Base-by-base conservation (phyloP, 2,888 invertebrate species). In the Metalampra italica region DNA sequence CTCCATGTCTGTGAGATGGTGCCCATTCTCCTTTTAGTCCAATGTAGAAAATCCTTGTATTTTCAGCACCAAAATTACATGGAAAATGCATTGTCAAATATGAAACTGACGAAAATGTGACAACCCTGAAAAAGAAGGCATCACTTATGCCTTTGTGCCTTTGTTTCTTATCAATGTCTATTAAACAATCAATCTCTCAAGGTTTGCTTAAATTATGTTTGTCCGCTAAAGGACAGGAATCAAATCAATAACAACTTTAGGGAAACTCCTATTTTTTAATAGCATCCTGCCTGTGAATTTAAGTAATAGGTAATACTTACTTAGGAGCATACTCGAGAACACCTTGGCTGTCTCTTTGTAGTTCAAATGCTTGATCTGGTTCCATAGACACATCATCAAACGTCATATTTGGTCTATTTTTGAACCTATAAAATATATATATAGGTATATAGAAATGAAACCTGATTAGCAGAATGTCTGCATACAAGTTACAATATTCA, bases 11-110 rank as follows among this genome's bases (percentile, higher is more conserved):
- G 68, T 95, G 95, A 0, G 93, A 94, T 71, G 94, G 93, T 9
- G 92, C 91, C 90, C 95, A 99, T 87, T 99, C 98, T 15, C 99
- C 99, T 75, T 94, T 94, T 39, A 99, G 90, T 9, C 98, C 99
- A 71, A 99, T 98, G 75, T 99, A 99, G 75, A 95, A 96, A 54
- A 98, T 93, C 70, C 92, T 93, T 1, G 97, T 96, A 45, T 85
- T 92, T n/a, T 96, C 96, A 13, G 91, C 92, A 15, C 98, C 98
- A 85, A 94, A 97, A 82, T 97, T 98, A 12, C 91, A 91, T 8
- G 97, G 96, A 75, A 99, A 97, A 85, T 98, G 95, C 66, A 99
- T 91, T 3, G 96, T 94, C 54, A 99, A 89, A 85, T 98, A 95
- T 64, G 95, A 91, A 5, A 98, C 95, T 30, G 94, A 95, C 47